Conservation (phyloP, 2,797 vertebrate genomes). For the Gephyroberyx darwinii region DNA sequence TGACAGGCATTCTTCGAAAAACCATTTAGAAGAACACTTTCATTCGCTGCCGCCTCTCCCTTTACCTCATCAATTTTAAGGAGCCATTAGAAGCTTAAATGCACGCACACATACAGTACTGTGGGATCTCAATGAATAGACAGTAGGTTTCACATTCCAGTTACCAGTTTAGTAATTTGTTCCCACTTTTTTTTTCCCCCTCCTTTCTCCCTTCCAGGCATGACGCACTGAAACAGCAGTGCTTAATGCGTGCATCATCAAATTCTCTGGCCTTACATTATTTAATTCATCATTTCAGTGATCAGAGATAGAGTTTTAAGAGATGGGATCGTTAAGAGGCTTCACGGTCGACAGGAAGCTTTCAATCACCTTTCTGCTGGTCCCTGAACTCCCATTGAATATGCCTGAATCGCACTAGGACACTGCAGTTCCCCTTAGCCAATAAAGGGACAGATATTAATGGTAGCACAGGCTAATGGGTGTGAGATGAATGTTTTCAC, state of each 20-base stretch:
- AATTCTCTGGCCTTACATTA: slow-evolving; percentile 55
- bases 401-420: background rate
- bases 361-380: slow-evolving; percentile 24
- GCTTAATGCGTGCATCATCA: slow-evolving; percentile 52
- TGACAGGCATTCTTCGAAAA: slow-evolving; percentile 69
- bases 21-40: slow-evolving; percentile 72
- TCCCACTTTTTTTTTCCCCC: background rate
- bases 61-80: slow-evolving; percentile 65
- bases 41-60: slow-evolving; percentile 66
- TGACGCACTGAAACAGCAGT: slow-evolving; percentile 37
- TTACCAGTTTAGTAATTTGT: slow-evolving; percentile 45
- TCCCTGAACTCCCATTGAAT: slow-evolving; percentile 28
- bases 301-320: slow-evolving; percentile 55
- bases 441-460: slow-evolving; percentile 40
- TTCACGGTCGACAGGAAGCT: slow-evolving; percentile 50
- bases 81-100: slow-evolving; percentile 71
- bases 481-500: slow-evolving; percentile 26
- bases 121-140: slow-evolving; percentile 62
- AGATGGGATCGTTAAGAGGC: slow-evolving; percentile 54
- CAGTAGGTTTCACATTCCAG: slow-evolving; percentile 42
- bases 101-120: slow-evolving; percentile 34
- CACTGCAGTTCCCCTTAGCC: slow-evolving; percentile 35
- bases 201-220: background rate
- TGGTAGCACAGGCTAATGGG: slow-evolving; percentile 43
- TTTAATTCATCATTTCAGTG: slow-evolving; percentile 54